Base-by-base conservation (phyloP, 1,140 invertebrate genomes). In the Drosophila murphyi region DNA sequence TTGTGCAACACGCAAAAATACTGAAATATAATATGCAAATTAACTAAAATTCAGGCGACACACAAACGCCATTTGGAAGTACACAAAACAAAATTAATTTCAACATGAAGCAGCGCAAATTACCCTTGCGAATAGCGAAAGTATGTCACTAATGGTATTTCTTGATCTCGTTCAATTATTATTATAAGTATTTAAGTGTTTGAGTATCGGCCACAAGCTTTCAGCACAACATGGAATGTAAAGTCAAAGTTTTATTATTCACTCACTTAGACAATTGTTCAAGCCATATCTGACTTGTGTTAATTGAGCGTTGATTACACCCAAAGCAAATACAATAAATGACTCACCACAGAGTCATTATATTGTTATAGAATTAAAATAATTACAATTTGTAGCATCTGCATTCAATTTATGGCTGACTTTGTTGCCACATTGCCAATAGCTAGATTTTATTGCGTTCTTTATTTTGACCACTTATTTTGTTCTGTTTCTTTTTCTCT, bases 31-130 rank as follows among this genome's bases (percentile, higher is more conserved):
- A 80, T 77, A 87, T 87, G 83, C 83, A 87, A 87, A 87, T 87
- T 87, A 87, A 83, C 83, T 64, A 70, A 87, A 88, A 87, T 87
- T 87, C 88, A 87, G 83, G 83, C 88, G 83, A 87, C 83, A 87
- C 76, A 88, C 83, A 87, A 87, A 87, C 80, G 80, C 80, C 83
- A 88, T 83, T 68, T 64, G 83, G 62, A 83, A 83, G 78, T 77
- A 79, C 69, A 79, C 62, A 71, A 87, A 87, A 87, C 83, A 87
- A 87, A 87, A 88, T 87, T 59, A 87, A 87, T 87, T 87, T 75
- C 51, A 59, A 48, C 51, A 43, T 69, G 69, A 45, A 71, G 51
- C 62, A 70, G 76, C 57, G 54, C 80, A 82, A 87, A 88, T 88
- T 88, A 67, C 65, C 45, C 28, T 45, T 67, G 63, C 39, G 20